Evolutionary conservation across 92 coral and sea anemone genomes (phyloP).

Genomic region (Diadumene lineata): DNA sequence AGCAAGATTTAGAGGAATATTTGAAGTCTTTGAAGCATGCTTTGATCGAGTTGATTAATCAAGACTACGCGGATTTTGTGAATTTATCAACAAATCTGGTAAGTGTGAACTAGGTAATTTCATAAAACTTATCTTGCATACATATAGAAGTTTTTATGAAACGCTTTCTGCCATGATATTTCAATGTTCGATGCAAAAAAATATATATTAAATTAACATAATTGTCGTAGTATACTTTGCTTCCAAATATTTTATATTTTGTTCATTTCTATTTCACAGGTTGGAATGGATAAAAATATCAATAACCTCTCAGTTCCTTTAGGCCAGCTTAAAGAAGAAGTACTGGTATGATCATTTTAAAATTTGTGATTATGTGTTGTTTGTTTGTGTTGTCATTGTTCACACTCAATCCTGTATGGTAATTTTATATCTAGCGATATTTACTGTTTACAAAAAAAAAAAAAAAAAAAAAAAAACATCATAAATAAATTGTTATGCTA

Average conservation of each 20-base stretch:
- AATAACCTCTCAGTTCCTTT: conserved; percentile 88
- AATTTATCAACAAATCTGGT: conserved; percentile 96
- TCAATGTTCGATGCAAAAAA: no score
- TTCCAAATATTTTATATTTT: no score
- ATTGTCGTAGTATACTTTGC: no score
- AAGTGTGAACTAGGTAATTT: conserved; percentile 15
- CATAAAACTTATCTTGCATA: no score
- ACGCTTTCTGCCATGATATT: no score
- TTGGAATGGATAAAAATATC: conserved; percentile 97
- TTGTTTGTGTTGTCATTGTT: not conserved
- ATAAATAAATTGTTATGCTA: no score
- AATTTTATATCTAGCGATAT: no score
- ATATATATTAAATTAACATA: no score
- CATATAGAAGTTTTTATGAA: no score
- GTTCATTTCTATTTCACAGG: conserved; percentile 40
- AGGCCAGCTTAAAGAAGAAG: conserved; percentile 96
- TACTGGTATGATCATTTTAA: conserved; percentile 57
- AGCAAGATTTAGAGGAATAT: conserved; percentile 88
- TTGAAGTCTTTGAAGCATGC: conserved; percentile 90
- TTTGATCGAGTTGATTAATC: conserved; percentile 93
- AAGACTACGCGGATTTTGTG: conserved; percentile 98
- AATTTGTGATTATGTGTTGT: not conserved
- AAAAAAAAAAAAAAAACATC: no score
- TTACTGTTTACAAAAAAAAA: no score
- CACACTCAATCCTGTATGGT: no score